phyloP scores from a whole-genome alignment of 1,140 invertebrate genomes.

The Tribolium madens region DNA sequence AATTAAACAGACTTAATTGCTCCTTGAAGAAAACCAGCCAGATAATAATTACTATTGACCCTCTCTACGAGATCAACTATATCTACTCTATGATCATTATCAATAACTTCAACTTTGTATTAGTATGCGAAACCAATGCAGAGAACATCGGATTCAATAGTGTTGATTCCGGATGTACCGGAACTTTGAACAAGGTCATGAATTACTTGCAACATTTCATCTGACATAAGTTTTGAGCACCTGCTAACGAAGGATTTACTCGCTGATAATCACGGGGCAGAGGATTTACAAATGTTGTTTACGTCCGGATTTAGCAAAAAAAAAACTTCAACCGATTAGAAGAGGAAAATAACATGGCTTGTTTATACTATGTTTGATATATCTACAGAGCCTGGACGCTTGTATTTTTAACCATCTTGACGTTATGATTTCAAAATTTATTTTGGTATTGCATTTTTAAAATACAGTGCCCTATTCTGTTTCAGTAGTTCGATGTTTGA shows the following conservation, averaged over 20 bases:
- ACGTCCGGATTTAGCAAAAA: neutral
- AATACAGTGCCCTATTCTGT: no score
- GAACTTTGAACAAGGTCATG: conserved; percentile 7
- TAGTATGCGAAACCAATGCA: neutral
- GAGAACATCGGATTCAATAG: neutral
- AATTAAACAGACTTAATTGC: conserved; percentile 21
- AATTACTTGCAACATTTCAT: conserved; percentile 5
- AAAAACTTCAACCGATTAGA: neutral
- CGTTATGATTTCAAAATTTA: no score
- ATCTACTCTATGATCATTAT: neutral
- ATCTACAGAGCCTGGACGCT: no score
- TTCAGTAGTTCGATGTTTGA: no score
- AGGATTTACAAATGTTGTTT: neutral
- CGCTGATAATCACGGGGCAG: neutral
- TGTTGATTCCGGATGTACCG: neutral
- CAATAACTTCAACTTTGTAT: conserved; percentile 7
- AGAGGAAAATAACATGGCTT: neutral
- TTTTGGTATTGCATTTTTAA: no score
- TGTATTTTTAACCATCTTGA: no score
- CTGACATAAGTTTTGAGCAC: conserved; percentile 7
- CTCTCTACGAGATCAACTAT: neutral
- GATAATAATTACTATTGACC: conserved; percentile 9
- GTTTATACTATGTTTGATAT: no score
- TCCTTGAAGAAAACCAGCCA: neutral
- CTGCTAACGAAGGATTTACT: neutral